A percentile compares a stretch with the other conserved stretches of the same genome.
Conservation (phyloP, 2,113 vertebrate species). For the Gymnorhina tibicen region DNA sequence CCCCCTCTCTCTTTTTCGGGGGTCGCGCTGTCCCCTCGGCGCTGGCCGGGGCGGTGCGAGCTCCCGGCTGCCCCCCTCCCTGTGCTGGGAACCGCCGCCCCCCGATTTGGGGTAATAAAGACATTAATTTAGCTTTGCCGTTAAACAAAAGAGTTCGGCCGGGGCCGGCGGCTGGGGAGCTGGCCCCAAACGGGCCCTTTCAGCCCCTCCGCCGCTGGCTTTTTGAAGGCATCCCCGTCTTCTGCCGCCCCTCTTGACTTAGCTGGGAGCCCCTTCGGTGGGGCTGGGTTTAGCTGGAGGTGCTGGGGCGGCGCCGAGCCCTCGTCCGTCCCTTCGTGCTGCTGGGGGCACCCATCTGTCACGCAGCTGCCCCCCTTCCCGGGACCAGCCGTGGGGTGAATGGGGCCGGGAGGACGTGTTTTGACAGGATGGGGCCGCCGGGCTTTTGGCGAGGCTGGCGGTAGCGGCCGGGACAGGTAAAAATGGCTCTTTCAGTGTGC, state of each 20-base stretch:
- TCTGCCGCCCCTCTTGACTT: constrained; percentile 66
- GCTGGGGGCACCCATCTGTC: constrained; percentile 60
- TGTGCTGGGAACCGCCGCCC: constrained; percentile 16
- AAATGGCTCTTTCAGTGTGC: constrained; percentile 84
- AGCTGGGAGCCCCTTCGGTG: constrained; percentile 73
- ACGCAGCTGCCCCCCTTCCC: neutral
- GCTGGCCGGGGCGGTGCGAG: neutral
- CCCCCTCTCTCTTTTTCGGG: neutral
- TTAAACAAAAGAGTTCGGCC: constrained; percentile 60
- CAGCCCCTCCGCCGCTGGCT: constrained; percentile 62
- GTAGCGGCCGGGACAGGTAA: constrained; percentile 78
- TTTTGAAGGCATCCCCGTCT: constrained; percentile 70
- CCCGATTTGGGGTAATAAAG: constrained; percentile 63
- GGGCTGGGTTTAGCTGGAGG: constrained; percentile 70
- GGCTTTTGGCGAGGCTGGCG: constrained; percentile 60
- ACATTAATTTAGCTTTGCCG: constrained; percentile 58
- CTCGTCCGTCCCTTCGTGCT: constrained; percentile 5
- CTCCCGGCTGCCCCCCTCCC: neutral
- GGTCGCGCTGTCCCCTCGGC: constrained; percentile 40
- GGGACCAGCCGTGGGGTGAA: neutral
- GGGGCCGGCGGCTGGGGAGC: constrained; percentile 4
- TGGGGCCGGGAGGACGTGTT: constrained; percentile 53
- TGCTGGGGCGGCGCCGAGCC: constrained; percentile 59
- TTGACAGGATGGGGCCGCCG: constrained; percentile 64
- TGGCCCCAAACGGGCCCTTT: constrained; percentile 54